Conservation (phyloP, 2,888 invertebrate species). For the Conops quadrifasciatus region DNA sequence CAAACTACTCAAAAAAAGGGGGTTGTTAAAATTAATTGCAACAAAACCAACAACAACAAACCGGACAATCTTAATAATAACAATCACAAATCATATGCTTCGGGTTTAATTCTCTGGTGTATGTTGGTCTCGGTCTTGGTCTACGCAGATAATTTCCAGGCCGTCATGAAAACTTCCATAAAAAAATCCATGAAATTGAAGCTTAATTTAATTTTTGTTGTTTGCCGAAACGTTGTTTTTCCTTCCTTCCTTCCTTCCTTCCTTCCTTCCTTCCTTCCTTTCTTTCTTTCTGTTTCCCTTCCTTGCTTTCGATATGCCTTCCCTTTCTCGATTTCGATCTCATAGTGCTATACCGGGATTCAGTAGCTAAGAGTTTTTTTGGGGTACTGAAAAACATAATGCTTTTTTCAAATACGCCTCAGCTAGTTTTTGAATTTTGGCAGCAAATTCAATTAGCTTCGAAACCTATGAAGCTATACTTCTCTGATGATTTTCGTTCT, state of each 20-base stretch:
- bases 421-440: too few species aligned
- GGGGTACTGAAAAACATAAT: not conserved
- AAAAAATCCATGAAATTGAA: slow-evolving; percentile 29
- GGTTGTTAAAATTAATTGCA: too few species aligned
- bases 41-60: not conserved
- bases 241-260: not conserved
- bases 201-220: not conserved
- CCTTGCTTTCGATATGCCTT: not conserved
- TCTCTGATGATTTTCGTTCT: not conserved
- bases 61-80: slow-evolving; percentile 18
- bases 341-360: not conserved
- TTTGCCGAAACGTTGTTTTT: not conserved
- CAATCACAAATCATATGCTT: slow-evolving; percentile 35
- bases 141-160: too few species aligned
- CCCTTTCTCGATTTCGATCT: not conserved
- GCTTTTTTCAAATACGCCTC: not conserved
- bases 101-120: slow-evolving; percentile 30
- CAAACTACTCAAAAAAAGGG: not conserved
- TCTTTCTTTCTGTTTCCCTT: not conserved
- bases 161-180: too few species aligned
- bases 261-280: not conserved
- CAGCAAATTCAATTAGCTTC: too few species aligned
- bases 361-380: not conserved
- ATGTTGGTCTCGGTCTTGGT: too few species aligned
- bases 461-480: not conserved